These are phyloP conservation scores for Catharus fuscescens DNA, from an alignment of 2,113 vertebrate species.

Conservation along the genomic window DNA sequence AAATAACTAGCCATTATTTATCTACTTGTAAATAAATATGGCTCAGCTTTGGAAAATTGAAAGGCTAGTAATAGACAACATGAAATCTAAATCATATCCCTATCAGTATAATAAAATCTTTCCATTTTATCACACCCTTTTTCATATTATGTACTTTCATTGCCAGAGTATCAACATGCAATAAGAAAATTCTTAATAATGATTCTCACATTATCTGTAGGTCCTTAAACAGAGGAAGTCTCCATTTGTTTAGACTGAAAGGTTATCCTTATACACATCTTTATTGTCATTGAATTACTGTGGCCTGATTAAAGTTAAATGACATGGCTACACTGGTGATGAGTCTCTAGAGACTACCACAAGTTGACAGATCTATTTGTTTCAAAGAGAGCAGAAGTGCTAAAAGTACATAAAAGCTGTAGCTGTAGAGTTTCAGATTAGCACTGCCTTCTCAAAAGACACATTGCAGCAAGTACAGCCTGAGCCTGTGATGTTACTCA, in stretches of 20 bases:
- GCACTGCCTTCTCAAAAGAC: not conserved
- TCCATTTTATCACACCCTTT: not conserved
- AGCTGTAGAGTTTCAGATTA: not conserved
- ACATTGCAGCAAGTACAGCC: too few species aligned
- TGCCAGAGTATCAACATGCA: not conserved
- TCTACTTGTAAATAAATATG: not conserved
- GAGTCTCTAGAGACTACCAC: not conserved
- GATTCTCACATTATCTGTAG: not conserved
- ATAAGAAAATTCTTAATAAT: not conserved
- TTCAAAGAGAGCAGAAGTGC: not conserved
- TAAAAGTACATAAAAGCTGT: not conserved
- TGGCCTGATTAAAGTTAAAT: conserved; percentile 26
- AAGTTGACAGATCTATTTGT: not conserved
- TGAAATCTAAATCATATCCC: not conserved
- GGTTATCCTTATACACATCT: not conserved
- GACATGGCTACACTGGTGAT: not conserved
- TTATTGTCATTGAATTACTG: not conserved
- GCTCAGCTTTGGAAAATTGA: not conserved
- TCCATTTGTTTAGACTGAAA: not conserved
- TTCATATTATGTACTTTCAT: not conserved
- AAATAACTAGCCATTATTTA: not conserved
- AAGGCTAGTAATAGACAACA: not conserved
- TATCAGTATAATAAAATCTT: not conserved
- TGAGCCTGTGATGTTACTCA: not conserved
- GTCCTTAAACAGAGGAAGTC: not conserved